Conservation (phyloP, 2,113 vertebrate genomes). For the Notechis scutatus region DNA sequence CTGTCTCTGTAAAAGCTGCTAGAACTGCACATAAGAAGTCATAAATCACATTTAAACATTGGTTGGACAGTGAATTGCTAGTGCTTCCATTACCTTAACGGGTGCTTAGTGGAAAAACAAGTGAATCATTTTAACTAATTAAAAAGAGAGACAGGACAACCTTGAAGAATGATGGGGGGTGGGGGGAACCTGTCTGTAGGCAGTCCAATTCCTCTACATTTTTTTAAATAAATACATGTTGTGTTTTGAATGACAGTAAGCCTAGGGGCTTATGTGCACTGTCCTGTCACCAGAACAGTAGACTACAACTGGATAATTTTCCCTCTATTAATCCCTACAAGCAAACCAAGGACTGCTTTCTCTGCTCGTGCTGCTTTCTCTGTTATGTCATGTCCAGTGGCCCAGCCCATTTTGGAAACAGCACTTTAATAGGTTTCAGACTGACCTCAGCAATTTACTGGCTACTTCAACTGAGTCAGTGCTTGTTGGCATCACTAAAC, state of each 20-base stretch:
- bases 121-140: background rate
- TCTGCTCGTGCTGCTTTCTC: background rate
- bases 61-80: constrained; percentile 2
- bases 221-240: background rate
- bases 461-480: background rate
- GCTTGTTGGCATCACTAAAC: background rate
- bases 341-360: background rate
- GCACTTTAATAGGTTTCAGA: background rate
- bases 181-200: background rate
- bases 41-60: background rate
- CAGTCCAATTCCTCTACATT: background rate
- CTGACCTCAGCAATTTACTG: background rate
- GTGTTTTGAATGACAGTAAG: background rate
- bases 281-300: background rate
- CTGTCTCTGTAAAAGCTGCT: background rate
- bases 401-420: background rate
- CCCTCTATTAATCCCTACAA: background rate
- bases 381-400: background rate
- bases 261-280: background rate
- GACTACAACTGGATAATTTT: background rate
- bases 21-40: background rate
- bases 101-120: background rate
- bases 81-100: background rate
- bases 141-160: background rate
- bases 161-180: background rate